Evolutionary conservation across 92 coral and sea anemone genomes (phyloP), one percentile per base, ranked within the genome.

Genomic region (Zoanthus solanderi): DNA sequence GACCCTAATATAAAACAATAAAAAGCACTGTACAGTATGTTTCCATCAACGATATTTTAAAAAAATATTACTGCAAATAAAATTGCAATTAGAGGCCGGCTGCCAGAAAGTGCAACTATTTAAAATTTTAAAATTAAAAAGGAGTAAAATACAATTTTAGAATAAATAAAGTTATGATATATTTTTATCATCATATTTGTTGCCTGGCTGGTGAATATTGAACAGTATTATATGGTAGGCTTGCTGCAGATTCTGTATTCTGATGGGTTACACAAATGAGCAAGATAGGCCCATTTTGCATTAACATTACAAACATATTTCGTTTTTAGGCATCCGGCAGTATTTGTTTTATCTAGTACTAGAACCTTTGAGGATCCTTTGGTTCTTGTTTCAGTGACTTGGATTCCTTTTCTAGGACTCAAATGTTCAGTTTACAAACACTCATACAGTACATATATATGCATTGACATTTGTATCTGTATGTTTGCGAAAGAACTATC

Each of bases 1-100:
- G 94, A 57, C 89, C 94, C 94, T 92, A 61, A 57, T 57, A 57
- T 57, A 57, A 50, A 83, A 89, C 74, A 88, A 87, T 87, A 50
- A 76, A 77, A 78, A 79, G 42, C 71, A 60, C 53, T 77, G 31
- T 60, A 79, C 84, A 79, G 45, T 71, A 44, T 31, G 44, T 9
- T 71, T 71, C 44, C 63, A 11, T 57, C 63, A 57, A 57, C 63
- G 63, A 57, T 57, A 57, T 57, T 57, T 57, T 57, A 57, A 7
- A 57, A 57, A 57, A 57, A 57, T 57, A 57, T 57, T 57, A 57
- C 63, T 57, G 63, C 63, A 57, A 57, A 57, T 57, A 57, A 57
- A 57, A 57, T 57, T 57, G 63, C 63, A 57, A 57, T 57, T 57
- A 57, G 63, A 44, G 76, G 76, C 44, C 30, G 44, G 44, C 44